Evolutionary conservation across 2,113 vertebrate genomes (phyloP).

Genomic region (Azemiops feae): DNA sequence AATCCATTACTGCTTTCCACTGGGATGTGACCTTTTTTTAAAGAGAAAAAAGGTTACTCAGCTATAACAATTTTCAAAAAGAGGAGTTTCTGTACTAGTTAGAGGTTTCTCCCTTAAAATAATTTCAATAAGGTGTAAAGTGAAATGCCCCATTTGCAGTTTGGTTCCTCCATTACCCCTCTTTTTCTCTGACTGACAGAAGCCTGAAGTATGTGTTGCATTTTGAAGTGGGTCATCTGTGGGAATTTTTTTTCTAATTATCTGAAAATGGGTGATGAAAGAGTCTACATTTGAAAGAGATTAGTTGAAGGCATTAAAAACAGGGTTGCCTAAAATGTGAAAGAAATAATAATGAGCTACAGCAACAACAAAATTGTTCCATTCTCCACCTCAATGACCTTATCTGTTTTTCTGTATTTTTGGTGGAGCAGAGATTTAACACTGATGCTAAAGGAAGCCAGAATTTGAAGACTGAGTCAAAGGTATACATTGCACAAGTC

Average conservation of each 20-base stretch:
- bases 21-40: not conserved
- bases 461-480: not conserved
- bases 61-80: constrained; percentile 15
- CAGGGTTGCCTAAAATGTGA: constrained; percentile 25
- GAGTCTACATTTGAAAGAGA: not conserved
- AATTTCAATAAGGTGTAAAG: constrained; percentile 17
- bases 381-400: not conserved
- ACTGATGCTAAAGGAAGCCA: not conserved
- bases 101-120: constrained; percentile 4
- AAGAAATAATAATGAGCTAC: constrained; percentile 25
- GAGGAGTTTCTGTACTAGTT: constrained; percentile 8
- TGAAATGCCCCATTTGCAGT: constrained; percentile 18
- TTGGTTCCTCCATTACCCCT: not conserved
- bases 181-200: constrained; percentile 22
- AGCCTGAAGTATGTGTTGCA: constrained; percentile 17
- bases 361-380: not conserved
- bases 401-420: not conserved
- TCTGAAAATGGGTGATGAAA: not conserved
- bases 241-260: not conserved
- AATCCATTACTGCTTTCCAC: not conserved
- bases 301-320: constrained; percentile 27
- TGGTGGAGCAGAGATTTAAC: constrained; percentile 17
- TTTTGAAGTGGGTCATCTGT: constrained; percentile 16
- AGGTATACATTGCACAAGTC: not conserved
- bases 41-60: not conserved